Evolutionary conservation across 2,113 vertebrate genomes (phyloP), one percentile per base, ranked within the genome.

Genomic region (Hipposideros armiger): DNA sequence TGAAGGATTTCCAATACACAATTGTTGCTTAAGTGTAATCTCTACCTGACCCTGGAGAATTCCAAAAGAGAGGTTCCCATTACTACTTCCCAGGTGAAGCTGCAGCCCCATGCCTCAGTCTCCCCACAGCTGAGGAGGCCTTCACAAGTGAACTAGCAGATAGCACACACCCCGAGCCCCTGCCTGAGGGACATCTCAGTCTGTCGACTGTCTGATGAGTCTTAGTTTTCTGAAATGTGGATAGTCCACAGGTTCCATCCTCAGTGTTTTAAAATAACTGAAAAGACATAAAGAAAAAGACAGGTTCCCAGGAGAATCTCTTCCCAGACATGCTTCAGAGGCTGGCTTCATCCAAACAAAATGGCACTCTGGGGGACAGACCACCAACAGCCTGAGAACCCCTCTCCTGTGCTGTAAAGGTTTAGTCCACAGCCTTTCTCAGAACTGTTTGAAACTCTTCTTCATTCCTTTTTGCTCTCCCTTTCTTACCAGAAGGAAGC

Each of bases 401-500:
- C 52, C 4, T n/a, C 28, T 58, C 20, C 32, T 30, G 32, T 64
- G 66, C 73, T 40, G 8, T 5, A 16, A 24, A 9, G 56, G 32
- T 66, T 76, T 64, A 54, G 26, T 82, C n/a, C 28, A 5, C 1
- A 3, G 24, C n/a, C 45, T 76, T 76, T 74, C 47, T 40, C 20
- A 19, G 77, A 90, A 78, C 82, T 30, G 0, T 58, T 28, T n/a
- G 24, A n/a, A 87, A 88, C 24, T 26, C 69, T 45, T 47, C 40
- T 24, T 90, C 66, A 36, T 62, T 74, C 58, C 1, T 22, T 13
- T 58, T 50, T 60, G 28, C 32, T 40, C 64, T 87, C 76, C 45
- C 24, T 80, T 78, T 62, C 70, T 62, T 64, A 15, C 74, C 87
- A 80, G 87, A 64, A 92, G 74, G 64, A 87, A 93, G 80, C 45